Evolutionary conservation across 2,113 vertebrate genomes (phyloP).

Genomic region (Oriolus oriolus): DNA sequence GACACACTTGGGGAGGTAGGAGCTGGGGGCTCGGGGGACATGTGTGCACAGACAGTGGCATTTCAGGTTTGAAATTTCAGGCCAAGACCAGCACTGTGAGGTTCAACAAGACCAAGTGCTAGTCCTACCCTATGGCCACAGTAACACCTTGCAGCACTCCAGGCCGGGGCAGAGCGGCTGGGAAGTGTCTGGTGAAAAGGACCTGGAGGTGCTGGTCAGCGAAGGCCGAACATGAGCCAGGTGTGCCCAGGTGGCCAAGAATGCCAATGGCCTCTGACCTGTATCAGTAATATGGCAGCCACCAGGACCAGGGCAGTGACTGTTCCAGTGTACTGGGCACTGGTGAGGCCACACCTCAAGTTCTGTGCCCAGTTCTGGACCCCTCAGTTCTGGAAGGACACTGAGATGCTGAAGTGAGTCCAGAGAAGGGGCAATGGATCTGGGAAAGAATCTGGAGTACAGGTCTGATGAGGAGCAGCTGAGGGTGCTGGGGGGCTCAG

Average conservation of each 20-base stretch:
- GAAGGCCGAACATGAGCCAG: background rate
- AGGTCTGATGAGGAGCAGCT: background rate
- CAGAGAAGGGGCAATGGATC: background rate
- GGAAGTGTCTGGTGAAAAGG: background rate
- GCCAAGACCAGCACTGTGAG: background rate
- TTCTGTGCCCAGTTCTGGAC: background rate
- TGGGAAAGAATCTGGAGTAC: background rate
- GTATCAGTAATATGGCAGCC: too few relatives aligned
- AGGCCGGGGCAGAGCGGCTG: background rate
- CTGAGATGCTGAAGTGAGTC: accelerated
- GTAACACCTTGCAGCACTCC: background rate
- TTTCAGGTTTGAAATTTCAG: background rate
- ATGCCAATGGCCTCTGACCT: background rate
- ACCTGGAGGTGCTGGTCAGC: background rate
- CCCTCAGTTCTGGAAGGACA: background rate
- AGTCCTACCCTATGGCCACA: background rate
- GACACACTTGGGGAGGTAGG: background rate
- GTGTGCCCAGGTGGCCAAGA: background rate
- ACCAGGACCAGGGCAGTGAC: background rate
- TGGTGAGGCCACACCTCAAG: accelerated
- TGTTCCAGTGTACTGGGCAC: background rate
- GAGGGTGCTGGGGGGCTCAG: background rate
- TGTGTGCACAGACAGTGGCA: accelerated
- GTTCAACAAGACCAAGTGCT: background rate
- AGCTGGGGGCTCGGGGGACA: accelerated